Base-by-base conservation (phyloP, 2,888 invertebrate species). In the Eupelmus urozonus region DNA sequence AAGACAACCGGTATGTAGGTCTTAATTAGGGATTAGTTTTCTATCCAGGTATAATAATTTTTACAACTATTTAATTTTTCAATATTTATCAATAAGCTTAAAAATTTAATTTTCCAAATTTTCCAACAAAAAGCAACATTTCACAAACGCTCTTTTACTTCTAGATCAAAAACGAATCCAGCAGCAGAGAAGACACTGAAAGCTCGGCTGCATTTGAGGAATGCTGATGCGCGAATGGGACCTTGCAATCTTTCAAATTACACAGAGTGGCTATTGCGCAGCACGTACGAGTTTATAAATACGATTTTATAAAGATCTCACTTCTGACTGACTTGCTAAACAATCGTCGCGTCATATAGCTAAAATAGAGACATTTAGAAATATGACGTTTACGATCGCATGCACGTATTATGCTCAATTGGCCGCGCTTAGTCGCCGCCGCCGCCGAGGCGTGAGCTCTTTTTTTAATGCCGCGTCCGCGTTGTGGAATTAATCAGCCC, bases 231-330 rank as follows among this genome's bases (percentile, higher is more conserved):
- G 9, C 45, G 18, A 53, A 20, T 51, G 40, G 60, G 72, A 67
- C 66, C 71, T 72, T 72, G 72, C 72, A 62, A 63, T 72, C 55
- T 73, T 69, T 67, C 51, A 78, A 78, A 78, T 78, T 78, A 67
- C 53, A 69, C 49, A 29, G 23, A 51, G 25, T n/a, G n/a, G n/a
- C 20, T 16, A 55, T 59, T 66, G 71, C 74, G 3, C 25, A 53
- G 78, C 78, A 66, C 70, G 73, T 67, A 25, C 55, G 16, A 53
- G 73, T 65, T 78, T 75, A 74, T 75, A 75, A 70, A 78, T 70
- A 71, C 66, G 23, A 67, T 67, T 67, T 73, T 67, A 60, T 66
- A 66, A 65, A 66, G 76, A 72, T 66, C 65, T 72, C 5, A 5
- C 71, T 65, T 66, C 66, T 70, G 63, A 45, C 60, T 66, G 71